Percentiles rank a stretch among this genome's conserved stretches.
Evolutionary conservation across 2,797 vertebrate species (phyloP).

Genomic region (Crossoptilon crossoptilon): DNA sequence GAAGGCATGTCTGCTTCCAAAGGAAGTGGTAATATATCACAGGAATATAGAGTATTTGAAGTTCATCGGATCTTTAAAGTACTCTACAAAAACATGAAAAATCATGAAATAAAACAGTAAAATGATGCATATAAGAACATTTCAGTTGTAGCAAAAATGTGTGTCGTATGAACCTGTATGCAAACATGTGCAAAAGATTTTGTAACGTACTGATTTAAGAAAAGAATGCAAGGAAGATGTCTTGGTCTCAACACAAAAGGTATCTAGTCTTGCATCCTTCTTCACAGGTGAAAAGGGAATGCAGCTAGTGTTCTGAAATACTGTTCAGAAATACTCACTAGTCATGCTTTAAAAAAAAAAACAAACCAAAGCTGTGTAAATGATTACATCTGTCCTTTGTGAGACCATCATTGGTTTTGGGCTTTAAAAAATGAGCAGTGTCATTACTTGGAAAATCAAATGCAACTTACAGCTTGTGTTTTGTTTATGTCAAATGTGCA

Average conservation of each 20-base stretch:
- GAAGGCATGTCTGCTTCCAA: not conserved
- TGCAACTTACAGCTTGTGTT: not conserved
- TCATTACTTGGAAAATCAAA: not conserved
- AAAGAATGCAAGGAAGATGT: too few relatives aligned
- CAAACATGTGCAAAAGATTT: not conserved
- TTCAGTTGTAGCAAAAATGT: not conserved
- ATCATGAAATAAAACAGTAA: not conserved
- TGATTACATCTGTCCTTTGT: not conserved
- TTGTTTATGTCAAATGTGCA: fast-evolving
- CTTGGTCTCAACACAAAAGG: not conserved
- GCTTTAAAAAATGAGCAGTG: too few relatives aligned
- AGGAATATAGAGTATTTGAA: not conserved
- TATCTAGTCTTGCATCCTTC: not conserved
- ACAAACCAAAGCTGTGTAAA: not conserved
- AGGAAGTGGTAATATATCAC: not conserved
- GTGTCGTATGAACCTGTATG: not conserved
- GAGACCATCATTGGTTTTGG: not conserved
- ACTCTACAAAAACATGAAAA: not conserved
- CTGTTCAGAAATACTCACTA: not conserved
- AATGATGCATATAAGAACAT: not conserved
- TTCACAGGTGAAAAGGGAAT: not conserved
- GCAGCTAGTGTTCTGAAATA: not conserved
- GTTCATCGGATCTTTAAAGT: not conserved
- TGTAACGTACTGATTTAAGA: not conserved
- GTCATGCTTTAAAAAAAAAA: not conserved